A percentile compares a stretch with the other conserved stretches of the same genome.
These are phyloP conservation scores for Rhea pennata DNA, from an alignment of 2,113 vertebrate species.

Conservation along the genomic window DNA sequence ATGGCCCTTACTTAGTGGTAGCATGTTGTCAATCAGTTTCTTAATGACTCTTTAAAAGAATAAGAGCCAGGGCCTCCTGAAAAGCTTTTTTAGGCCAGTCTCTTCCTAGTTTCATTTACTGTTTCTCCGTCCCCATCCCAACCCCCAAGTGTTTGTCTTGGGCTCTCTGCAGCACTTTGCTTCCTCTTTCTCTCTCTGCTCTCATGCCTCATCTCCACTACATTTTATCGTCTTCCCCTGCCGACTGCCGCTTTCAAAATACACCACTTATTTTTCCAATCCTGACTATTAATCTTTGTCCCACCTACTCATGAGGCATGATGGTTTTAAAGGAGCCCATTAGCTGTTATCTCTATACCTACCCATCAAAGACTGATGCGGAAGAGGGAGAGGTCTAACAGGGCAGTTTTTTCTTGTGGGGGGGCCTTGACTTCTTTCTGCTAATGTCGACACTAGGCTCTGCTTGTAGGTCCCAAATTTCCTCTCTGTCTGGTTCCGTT, in stretches of 20 bases:
- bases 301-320: constrained; percentile 29
- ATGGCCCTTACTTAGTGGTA: neutral
- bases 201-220: neutral
- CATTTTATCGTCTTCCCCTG: constrained; percentile 2
- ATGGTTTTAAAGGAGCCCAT: constrained; percentile 45
- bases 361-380: neutral
- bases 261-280: constrained; percentile 8
- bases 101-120: neutral
- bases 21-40: neutral
- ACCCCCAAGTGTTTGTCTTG: neutral
- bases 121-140: neutral
- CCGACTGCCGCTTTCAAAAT: neutral
- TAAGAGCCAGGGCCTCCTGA: neutral
- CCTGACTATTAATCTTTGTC: constrained; percentile 39
- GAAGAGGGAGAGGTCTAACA: neutral
- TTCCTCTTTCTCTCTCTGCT: neutral
- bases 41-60: constrained; percentile 6
- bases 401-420: neutral
- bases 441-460: neutral
- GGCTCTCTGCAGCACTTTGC: neutral
- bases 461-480: neutral
- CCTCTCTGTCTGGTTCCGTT: neutral
- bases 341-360: constrained; percentile 10
- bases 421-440: neutral
- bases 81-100: neutral